A percentile compares a stretch with the other conserved stretches of the same genome.
phyloP scores from a whole-genome alignment of 2,113 vertebrate species.

The Coreoperca whiteheadi region DNA sequence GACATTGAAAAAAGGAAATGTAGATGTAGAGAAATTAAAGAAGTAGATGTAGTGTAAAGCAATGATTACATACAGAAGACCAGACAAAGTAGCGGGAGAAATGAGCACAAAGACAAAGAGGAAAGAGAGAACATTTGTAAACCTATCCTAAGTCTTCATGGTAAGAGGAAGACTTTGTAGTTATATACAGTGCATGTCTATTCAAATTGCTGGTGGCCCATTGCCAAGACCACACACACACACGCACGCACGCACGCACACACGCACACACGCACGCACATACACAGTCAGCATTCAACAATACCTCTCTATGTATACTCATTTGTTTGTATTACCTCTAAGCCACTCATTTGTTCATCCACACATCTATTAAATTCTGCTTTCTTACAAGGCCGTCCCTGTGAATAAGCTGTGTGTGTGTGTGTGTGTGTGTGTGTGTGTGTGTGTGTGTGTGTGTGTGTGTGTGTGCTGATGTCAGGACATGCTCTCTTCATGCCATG shows the following conservation, averaged over 20 bases:
- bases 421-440: conserved; percentile 15
- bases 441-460: conserved; percentile 15
- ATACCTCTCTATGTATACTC: neutral
- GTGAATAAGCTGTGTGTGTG: neutral
- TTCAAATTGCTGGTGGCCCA: conserved; percentile 30
- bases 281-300: neutral
- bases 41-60: neutral
- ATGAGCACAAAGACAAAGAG: neutral
- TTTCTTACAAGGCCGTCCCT: neutral
- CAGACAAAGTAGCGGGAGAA: neutral
- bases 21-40: neutral
- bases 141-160: neutral
- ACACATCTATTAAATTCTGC: neutral
- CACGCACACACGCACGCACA: neutral
- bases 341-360: conserved; percentile 13
- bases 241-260: conserved; percentile 9
- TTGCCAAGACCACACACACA: conserved; percentile 39
- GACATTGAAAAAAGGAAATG: neutral
- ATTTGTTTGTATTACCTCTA: neutral
- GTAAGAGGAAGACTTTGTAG: conserved; percentile 4
- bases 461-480: conserved; percentile 29
- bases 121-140: conserved; percentile 16
- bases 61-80: neutral
- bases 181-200: conserved; percentile 11
- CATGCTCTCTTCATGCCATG: conserved; percentile 27